These are phyloP conservation scores for Nomada lathburiana DNA, from an alignment of 2,888 invertebrate species.

Conservation along the genomic window DNA sequence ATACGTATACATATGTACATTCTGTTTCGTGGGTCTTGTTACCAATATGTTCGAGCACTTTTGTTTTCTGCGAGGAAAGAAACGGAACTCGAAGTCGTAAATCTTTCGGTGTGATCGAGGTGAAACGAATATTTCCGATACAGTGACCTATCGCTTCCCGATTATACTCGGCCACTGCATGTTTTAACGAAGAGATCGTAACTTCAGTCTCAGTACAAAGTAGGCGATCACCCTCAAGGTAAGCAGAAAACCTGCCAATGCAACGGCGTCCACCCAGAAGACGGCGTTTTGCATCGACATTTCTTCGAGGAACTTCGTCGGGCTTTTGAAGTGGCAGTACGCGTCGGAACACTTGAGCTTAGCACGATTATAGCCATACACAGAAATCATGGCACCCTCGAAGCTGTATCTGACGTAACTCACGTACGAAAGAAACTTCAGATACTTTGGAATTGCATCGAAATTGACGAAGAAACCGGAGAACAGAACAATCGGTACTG, in stretches of 20 bases:
- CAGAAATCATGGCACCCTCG: constrained; percentile 95
- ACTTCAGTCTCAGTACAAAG: constrained; percentile 92
- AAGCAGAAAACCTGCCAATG: constrained; percentile 92
- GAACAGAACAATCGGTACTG: constrained; percentile 96
- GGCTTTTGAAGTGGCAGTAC: constrained; percentile 93
- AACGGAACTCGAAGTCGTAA: not conserved
- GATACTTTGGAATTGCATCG: constrained; percentile 94
- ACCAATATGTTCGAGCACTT: not conserved
- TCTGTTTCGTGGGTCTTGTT: not conserved
- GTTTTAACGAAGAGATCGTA: constrained; percentile 85
- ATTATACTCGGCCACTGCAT: constrained; percentile 42
- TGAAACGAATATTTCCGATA: constrained; percentile 9
- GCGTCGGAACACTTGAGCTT: constrained; percentile 92
- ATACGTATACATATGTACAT: not conserved
- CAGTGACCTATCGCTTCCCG: constrained; percentile 48
- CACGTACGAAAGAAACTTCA: constrained; percentile 95
- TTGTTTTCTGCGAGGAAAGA: not conserved
- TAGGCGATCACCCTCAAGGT: constrained; percentile 92
- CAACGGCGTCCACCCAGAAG: constrained; percentile 93
- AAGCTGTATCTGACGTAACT: constrained; percentile 97
- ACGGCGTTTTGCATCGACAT: constrained; percentile 92
- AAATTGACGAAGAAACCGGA: constrained; percentile 98
- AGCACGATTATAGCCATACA: constrained; percentile 94
- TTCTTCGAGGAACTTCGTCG: constrained; percentile 93
- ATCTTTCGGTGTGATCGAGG: not conserved